Evolutionary conservation across 2,888 invertebrate species (phyloP).

Genomic region (Hesperia comma): DNA sequence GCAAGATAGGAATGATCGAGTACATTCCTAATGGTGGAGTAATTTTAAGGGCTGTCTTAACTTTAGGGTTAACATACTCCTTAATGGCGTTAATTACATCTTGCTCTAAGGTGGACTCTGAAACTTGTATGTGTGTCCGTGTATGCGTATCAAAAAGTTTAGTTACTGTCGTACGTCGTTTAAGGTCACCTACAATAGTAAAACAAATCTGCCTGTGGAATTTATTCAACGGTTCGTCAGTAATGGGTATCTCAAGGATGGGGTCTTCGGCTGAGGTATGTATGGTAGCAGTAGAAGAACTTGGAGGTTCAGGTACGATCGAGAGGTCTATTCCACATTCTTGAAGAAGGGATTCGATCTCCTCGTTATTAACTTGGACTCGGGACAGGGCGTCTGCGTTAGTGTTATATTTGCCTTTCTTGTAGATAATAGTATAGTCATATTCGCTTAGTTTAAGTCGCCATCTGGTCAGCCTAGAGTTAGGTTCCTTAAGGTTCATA

Average conservation of each 20-base stretch:
- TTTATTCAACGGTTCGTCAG: conserved; percentile 40
- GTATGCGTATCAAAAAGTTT: conserved; percentile 40
- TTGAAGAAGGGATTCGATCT: background rate
- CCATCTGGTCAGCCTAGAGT: conserved; percentile 56
- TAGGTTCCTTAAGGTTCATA: conserved; percentile 53
- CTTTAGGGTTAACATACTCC: conserved; percentile 46
- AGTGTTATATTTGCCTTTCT: conserved; percentile 45
- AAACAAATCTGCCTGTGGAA: conserved; percentile 38
- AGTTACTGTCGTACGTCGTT: conserved; percentile 32
- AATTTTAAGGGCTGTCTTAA: conserved; percentile 21
- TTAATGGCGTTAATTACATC: conserved; percentile 44
- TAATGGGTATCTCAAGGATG: conserved; percentile 36
- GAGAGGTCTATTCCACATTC: background rate
- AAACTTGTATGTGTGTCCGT: conserved; percentile 32
- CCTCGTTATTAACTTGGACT: background rate
- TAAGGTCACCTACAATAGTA: conserved; percentile 38
- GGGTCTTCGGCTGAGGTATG: conserved; percentile 10
- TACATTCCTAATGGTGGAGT: conserved; percentile 40
- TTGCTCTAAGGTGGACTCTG: conserved; percentile 34
- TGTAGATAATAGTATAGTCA: conserved; percentile 43
- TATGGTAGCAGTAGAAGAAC: background rate
- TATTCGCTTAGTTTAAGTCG: conserved; percentile 49
- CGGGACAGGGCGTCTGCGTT: conserved; percentile 48
- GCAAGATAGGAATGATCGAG: conserved; percentile 22
- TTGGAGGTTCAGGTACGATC: background rate